Evolutionary conservation across 2,888 invertebrate genomes (phyloP).

Genomic region (Coleophora flavipennella): DNA sequence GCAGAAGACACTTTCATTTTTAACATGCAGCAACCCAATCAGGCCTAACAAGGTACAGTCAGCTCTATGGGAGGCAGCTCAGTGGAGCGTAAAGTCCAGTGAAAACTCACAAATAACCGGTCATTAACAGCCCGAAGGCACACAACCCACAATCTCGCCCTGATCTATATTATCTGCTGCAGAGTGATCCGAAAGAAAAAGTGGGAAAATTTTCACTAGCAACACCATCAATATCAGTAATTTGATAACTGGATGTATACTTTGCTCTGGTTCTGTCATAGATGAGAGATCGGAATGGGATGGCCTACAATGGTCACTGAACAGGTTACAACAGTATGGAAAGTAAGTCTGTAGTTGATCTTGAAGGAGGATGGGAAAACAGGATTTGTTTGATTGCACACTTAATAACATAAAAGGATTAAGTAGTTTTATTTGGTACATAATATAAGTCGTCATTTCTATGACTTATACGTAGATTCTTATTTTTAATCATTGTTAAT

Average conservation of each 20-base stretch:
- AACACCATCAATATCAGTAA: slow-evolving; percentile 37
- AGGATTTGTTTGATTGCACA: no score
- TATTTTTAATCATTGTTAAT: no score
- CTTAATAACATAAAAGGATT: no score
- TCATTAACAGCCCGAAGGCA: slow-evolving; percentile 60
- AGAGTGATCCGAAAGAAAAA: slow-evolving; percentile 55
- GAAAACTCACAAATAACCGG: slow-evolving; percentile 65
- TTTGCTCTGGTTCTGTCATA: slow-evolving; percentile 43
- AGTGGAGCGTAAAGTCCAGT: slow-evolving; percentile 62
- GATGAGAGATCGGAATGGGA: neutral
- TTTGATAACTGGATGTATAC: slow-evolving; percentile 68
- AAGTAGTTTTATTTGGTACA: no score
- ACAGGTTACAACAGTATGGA: no score
- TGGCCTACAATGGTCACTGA: no score
- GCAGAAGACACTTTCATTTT: no score
- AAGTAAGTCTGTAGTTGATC: no score
- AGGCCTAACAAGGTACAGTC: slow-evolving; percentile 12
- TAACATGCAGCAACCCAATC: no score
- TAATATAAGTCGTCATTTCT: no score
- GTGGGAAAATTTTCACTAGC: slow-evolving; percentile 68
- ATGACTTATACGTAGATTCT: no score
- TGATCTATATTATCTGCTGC: slow-evolving; percentile 65
- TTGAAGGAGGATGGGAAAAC: no score
- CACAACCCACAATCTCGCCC: slow-evolving; percentile 60
- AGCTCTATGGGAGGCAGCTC: slow-evolving; percentile 15